These are phyloP conservation scores for Mylabris sibirica DNA, from an alignment of 2,888 invertebrate species.

Conservation along the genomic window DNA sequence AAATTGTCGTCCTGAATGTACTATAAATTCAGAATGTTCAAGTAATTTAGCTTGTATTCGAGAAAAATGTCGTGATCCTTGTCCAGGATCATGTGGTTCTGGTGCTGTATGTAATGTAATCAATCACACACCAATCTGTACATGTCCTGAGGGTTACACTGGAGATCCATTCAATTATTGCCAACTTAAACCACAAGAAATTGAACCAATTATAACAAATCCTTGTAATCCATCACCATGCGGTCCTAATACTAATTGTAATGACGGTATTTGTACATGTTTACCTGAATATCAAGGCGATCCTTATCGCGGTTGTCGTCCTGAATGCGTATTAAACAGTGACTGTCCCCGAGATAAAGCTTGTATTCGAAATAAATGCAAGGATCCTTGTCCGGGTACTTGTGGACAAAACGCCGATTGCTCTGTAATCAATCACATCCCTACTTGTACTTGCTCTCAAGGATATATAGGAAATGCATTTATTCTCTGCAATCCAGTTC, in stretches of 20 bases:
- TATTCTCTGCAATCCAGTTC: conserved; percentile 68
- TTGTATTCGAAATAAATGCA: conserved; percentile 74
- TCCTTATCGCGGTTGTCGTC: conserved; percentile 73
- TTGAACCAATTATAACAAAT: conserved; percentile 44
- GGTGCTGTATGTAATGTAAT: conserved; percentile 71
- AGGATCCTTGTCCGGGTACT: conserved; percentile 75
- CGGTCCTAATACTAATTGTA: conserved; percentile 76
- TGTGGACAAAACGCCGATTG: conserved; percentile 79
- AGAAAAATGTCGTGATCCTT: conserved; percentile 71
- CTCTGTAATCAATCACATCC: conserved; percentile 76
- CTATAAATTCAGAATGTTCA: conserved; percentile 65
- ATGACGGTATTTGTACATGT: conserved; percentile 73
- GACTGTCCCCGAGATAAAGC: conserved; percentile 75
- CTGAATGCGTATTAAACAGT: conserved; percentile 76
- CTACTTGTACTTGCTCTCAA: conserved; percentile 77
- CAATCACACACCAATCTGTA: conserved; percentile 73
- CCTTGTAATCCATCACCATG: conserved; percentile 66
- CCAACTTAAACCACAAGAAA: conserved; percentile 51
- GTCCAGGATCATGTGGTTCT: conserved; percentile 70
- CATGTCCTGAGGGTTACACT: conserved; percentile 68
- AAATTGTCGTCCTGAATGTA: conserved; percentile 67
- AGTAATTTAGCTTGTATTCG: conserved; percentile 63
- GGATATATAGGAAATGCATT: conserved; percentile 77
- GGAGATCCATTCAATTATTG: conserved; percentile 69
- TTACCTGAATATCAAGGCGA: conserved; percentile 73